Conservation (phyloP, 2,888 invertebrate species). For the Hermaeophaga mercurialis region DNA sequence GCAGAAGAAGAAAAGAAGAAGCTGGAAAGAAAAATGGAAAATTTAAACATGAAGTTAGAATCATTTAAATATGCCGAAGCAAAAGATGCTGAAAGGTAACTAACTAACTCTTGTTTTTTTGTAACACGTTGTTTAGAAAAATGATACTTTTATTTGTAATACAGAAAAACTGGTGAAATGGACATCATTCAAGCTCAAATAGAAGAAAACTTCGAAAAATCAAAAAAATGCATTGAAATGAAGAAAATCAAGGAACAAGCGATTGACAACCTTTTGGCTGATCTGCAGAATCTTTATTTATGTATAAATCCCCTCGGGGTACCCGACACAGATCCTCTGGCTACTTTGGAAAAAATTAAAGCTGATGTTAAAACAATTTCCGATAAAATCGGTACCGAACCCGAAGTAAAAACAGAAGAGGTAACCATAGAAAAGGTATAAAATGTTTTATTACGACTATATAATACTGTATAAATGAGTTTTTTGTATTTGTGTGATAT, state of each 20-base stretch:
- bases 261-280: constrained; percentile 36
- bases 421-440: constrained; percentile 13
- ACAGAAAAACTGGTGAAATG: constrained; percentile 74
- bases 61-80: constrained; percentile 79
- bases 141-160: constrained; percentile 30
- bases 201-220: constrained; percentile 57
- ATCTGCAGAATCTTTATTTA: constrained; percentile 42
- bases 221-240: constrained; percentile 54
- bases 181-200: constrained; percentile 68
- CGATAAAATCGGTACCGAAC: constrained; percentile 28
- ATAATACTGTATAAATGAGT: no score
- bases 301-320: constrained; percentile 43
- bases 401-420: constrained; percentile 2
- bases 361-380: constrained; percentile 27
- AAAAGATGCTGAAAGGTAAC: constrained; percentile 79
- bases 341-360: constrained; percentile 28
- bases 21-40: constrained; percentile 70
- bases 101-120: neutral
- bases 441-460: no score
- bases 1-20: constrained; percentile 76
- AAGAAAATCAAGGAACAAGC: constrained; percentile 46
- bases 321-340: constrained; percentile 35
- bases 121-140: no score
- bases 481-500: neutral
- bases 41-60: constrained; percentile 71